These are phyloP conservation scores for Columba janthina DNA, from an alignment of 2,113 vertebrate genomes.

Conservation along the genomic window DNA sequence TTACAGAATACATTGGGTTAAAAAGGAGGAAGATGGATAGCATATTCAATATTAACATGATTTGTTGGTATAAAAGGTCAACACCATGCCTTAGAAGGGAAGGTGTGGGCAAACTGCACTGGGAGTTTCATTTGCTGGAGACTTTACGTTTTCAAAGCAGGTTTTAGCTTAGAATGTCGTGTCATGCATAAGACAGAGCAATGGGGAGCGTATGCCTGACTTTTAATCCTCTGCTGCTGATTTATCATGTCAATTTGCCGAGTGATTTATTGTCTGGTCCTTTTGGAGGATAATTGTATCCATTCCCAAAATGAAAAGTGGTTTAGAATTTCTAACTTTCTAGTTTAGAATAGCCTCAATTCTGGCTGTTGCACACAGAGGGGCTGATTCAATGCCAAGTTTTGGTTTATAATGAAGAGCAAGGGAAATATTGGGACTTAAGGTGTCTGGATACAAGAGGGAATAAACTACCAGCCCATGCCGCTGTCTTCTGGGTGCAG, in stretches of 20 bases:
- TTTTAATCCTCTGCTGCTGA: neutral
- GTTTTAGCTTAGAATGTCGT: neutral
- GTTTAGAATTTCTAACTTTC: neutral
- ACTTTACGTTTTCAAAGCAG: neutral
- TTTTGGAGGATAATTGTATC: neutral
- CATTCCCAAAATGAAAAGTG: neutral
- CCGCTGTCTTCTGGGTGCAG: neutral
- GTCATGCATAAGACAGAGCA: neutral
- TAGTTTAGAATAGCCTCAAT: neutral
- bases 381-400: neutral
- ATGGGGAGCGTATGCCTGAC: neutral
- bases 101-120: neutral
- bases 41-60: neutral
- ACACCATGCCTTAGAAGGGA: neutral
- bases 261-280: slow-evolving; percentile 37
- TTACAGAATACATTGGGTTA: neutral
- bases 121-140: neutral
- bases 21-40: neutral
- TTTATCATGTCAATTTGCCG: neutral
- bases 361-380: neutral
- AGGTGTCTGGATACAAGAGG: neutral
- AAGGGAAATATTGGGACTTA: neutral
- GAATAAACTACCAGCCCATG: neutral
- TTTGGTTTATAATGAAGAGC: neutral
- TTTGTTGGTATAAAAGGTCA: neutral